Conservation (phyloP, 2,888 invertebrate species). For the Dolomedes plantarius region DNA sequence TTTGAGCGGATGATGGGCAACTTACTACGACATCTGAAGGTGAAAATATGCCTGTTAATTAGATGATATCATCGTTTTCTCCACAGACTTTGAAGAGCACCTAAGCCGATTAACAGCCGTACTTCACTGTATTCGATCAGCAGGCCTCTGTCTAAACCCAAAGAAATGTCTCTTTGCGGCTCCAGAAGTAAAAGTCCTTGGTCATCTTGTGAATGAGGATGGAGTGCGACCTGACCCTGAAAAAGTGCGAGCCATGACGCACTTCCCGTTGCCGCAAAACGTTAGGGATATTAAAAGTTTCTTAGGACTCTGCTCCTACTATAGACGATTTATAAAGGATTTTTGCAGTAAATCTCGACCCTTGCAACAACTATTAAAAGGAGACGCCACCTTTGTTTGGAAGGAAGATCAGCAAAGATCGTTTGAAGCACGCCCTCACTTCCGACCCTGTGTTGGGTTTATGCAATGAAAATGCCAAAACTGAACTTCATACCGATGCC, state of each 20-base stretch:
- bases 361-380: constrained; percentile 11
- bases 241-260: constrained; percentile 8
- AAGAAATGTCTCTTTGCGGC: too few species aligned
- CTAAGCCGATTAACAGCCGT: constrained; percentile 52
- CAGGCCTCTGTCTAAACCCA: constrained; percentile 72
- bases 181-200: too few species aligned
- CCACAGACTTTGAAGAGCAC: constrained; percentile 71
- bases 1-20: background rate
- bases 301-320: constrained; percentile 17
- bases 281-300: constrained; percentile 24
- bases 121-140: constrained; percentile 63
- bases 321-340: constrained; percentile 3
- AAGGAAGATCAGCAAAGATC: too few species aligned
- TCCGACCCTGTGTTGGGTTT: too few species aligned
- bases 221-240: too few species aligned
- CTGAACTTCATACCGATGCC: background rate
- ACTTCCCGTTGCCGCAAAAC: constrained; percentile 32
- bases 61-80: constrained; percentile 73
- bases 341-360: constrained; percentile 9
- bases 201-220: constrained; percentile 42
- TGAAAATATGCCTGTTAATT: constrained; percentile 72
- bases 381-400: background rate
- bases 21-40: constrained; percentile 69
- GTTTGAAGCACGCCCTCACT: constrained; percentile 35
- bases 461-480: too few species aligned